Conservation (phyloP, 2,113 vertebrate species). For the Chaenogobius annularis region DNA sequence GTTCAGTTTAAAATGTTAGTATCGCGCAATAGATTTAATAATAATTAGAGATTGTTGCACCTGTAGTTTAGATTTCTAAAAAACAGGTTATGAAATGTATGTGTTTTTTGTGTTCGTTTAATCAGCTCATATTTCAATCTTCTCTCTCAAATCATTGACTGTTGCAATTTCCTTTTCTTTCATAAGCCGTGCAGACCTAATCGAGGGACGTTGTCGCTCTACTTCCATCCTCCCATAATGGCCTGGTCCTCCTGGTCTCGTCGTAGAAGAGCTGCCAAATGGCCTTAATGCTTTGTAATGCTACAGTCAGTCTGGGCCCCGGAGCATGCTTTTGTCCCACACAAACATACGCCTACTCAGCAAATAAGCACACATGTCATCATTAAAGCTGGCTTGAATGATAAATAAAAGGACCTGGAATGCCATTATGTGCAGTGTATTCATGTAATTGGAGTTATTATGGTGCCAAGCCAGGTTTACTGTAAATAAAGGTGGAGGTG, state of each 20-base stretch:
- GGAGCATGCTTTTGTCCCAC: constrained; percentile 13
- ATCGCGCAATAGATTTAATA: too few relatives aligned
- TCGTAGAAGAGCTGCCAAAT: constrained; percentile 28
- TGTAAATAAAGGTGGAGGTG: neutral
- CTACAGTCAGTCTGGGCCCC: constrained; percentile 21
- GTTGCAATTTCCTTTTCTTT: too few relatives aligned
- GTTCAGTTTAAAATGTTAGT: too few relatives aligned
- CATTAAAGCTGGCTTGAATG: constrained; percentile 3
- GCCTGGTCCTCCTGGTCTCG: constrained; percentile 22
- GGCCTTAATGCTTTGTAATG: constrained; percentile 15
- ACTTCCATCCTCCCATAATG: constrained; percentile 23
- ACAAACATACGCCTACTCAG: constrained; percentile 1
- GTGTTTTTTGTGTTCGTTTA: too few relatives aligned
- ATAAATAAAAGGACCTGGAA: constrained; percentile 11
- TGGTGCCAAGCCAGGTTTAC: neutral
- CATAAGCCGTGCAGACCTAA: too few relatives aligned
- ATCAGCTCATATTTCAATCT: too few relatives aligned
- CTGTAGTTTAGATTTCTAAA: too few relatives aligned
- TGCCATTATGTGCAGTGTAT: neutral
- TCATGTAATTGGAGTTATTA: constrained; percentile 1
- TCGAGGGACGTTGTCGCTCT: neutral
- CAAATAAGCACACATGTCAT: neutral
- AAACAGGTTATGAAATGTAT: too few relatives aligned
- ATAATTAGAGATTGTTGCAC: too few relatives aligned
- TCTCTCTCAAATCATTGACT: neutral